Evolutionary conservation across 2,888 invertebrate species (phyloP), one percentile per base, ranked within the genome.

Genomic region (Ennomos quercinarius): DNA sequence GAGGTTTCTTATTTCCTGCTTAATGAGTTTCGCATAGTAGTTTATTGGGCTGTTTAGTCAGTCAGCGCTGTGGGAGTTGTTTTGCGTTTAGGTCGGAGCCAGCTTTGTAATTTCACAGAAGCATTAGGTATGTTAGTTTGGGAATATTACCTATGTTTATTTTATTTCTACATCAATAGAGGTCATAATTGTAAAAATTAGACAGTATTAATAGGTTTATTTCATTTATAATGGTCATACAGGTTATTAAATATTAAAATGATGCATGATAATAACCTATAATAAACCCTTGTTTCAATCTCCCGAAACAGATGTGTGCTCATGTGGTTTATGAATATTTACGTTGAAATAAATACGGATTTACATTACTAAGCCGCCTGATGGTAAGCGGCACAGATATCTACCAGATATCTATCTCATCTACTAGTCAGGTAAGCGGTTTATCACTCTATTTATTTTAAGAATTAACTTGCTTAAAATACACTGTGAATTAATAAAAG

Each of bases 1-100:
- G 79, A 85, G 80, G 81, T 82, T 83, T 84, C 83, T 84, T 83
- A 84, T 83, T 78, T 77, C 76, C 73, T 70, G 68, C n/a, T 77
- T 85, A 86, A 87, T 84, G 81, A 84, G 74, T 81, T 79, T 80
- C 78, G 75, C 80, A 74, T 77, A 78, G 71, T 76, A 76, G 75
- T 79, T 81, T 79, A 78, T 78, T 70, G 66, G 68, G 68, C 64
- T 66, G 70, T 75, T 78, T 73, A 41, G 45, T 45, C 17, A 41
- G 40, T 42, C 12, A n/a, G 12, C 70, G 64, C 67, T 67, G 68
- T 62, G 69, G 73, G 42, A 49, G 9, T 49, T 37, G 37, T 17
- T 38, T n/a, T 13, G 13, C 10, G 39, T 39, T 2, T 4, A 27
- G n/a, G 34, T 55, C 17, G 42, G 17, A 12, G 9, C 17, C 13